phyloP scores from a whole-genome alignment of 1,140 invertebrate genomes.

The Trachymyrmex septentrionalis region DNA sequence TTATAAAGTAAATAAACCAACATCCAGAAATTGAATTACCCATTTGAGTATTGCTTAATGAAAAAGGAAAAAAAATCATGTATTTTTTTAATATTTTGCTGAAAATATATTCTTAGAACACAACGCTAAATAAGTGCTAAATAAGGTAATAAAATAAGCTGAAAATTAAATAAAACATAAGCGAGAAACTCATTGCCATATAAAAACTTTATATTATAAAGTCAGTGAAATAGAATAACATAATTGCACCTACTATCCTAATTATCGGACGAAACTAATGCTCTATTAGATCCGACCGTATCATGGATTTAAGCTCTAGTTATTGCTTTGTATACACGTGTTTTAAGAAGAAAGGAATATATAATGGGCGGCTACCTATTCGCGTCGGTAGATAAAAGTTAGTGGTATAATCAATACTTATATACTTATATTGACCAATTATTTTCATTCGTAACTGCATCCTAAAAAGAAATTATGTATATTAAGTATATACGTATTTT shows the following conservation, averaged over 20 bases:
- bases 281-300: constrained; percentile 74
- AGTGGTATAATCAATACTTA: constrained; percentile 25
- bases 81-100: constrained; percentile 15
- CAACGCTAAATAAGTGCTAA: not conserved
- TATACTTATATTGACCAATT: constrained; percentile 21
- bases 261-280: constrained; percentile 55
- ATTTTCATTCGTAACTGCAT: constrained; percentile 23
- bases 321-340: constrained; percentile 84
- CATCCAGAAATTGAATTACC: constrained; percentile 29
- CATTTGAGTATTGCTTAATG: constrained; percentile 19
- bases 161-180: constrained; percentile 54
- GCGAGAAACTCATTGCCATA: constrained; percentile 33
- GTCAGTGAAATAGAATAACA: constrained; percentile 40
- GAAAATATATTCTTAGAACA: constrained; percentile 2
- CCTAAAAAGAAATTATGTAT: constrained; percentile 17
- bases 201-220: constrained; percentile 20
- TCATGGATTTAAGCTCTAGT: constrained; percentile 84
- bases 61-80: constrained; percentile 30
- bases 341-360: constrained; percentile 76
- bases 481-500: constrained; percentile 2
- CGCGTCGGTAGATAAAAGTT: constrained; percentile 10
- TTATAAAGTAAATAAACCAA: constrained; percentile 53
- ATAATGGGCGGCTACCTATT: constrained; percentile 32
- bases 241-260: constrained; percentile 64
- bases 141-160: constrained; percentile 23